Evolutionary conservation across 2,888 invertebrate genomes (phyloP).

Genomic region (Hermodice carunculata): DNA sequence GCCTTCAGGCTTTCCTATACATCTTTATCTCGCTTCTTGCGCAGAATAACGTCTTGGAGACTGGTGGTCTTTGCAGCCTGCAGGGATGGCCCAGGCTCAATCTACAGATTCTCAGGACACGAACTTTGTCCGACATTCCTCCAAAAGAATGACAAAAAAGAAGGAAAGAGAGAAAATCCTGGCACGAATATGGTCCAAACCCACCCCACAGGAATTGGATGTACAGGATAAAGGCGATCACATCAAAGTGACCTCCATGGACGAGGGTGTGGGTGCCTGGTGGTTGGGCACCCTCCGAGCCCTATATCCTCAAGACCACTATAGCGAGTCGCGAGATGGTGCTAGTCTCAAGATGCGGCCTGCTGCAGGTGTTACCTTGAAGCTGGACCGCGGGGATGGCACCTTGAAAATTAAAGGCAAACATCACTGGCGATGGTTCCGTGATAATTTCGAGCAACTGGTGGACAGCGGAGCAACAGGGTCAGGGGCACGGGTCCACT

Average conservation of each 20-base stretch:
- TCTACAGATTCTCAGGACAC: no score
- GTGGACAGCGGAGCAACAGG: conserved; percentile 28
- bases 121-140: no score
- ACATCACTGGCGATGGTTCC: conserved; percentile 39
- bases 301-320: conserved; percentile 39
- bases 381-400: conserved; percentile 34
- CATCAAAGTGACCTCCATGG: conserved; percentile 9
- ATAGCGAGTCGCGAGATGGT: conserved; percentile 18
- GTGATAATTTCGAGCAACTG: conserved; percentile 31
- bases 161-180: conserved; percentile 22
- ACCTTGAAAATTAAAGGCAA: conserved; percentile 39
- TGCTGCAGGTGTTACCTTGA: conserved; percentile 35
- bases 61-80: no score
- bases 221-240: conserved; percentile 32
- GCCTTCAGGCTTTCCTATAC: no score
- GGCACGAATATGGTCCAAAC: conserved; percentile 19
- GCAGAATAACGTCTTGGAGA: no score
- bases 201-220: conserved; percentile 28
- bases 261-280: conserved; percentile 31
- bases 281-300: conserved; percentile 39
- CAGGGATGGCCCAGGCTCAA: no score
- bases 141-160: no score
- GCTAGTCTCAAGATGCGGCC: conserved; percentile 36
- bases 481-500: conserved; percentile 5
- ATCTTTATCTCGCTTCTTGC: no score